These are phyloP conservation scores for Sminthurides aquaticus DNA, from an alignment of 2,888 invertebrate genomes.

Conservation along the genomic window DNA sequence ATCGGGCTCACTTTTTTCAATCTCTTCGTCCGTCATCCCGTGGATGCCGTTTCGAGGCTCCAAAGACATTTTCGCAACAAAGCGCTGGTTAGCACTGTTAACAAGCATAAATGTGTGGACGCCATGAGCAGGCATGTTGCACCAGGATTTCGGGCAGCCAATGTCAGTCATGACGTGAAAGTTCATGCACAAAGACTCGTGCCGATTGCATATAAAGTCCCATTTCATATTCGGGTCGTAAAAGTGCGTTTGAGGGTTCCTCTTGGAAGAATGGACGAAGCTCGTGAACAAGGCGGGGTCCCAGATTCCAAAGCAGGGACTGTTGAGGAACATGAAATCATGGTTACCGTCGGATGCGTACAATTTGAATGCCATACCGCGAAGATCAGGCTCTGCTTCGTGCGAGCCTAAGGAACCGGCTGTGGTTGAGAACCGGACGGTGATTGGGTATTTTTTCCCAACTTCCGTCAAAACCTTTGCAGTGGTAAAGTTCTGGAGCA, in stretches of 20 bases:
- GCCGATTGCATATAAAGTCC: background rate
- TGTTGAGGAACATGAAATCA: background rate
- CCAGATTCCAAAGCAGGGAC: background rate
- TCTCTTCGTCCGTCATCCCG: background rate
- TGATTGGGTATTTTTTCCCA: background rate
- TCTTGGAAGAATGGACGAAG: background rate
- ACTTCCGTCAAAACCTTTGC: background rate
- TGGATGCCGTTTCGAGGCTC: background rate
- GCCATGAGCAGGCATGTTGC: background rate
- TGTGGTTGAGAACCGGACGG: background rate
- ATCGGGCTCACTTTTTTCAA: background rate
- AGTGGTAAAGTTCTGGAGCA: background rate
- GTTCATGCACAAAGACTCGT: background rate
- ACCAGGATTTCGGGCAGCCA: background rate
- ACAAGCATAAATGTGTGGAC: background rate
- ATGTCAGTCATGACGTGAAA: background rate
- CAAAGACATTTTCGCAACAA: background rate
- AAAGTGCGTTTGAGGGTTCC: background rate
- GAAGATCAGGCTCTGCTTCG: background rate
- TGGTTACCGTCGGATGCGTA: background rate
- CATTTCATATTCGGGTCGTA: background rate
- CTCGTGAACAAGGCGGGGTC: background rate
- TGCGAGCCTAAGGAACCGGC: background rate
- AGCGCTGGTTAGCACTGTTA: background rate
- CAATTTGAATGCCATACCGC: background rate